Evolutionary conservation across 37 sponge, comb jelly and placozoan genomes (phyloP), one percentile per base, ranked within the genome.

Genomic region (Halichondria panicea): DNA sequence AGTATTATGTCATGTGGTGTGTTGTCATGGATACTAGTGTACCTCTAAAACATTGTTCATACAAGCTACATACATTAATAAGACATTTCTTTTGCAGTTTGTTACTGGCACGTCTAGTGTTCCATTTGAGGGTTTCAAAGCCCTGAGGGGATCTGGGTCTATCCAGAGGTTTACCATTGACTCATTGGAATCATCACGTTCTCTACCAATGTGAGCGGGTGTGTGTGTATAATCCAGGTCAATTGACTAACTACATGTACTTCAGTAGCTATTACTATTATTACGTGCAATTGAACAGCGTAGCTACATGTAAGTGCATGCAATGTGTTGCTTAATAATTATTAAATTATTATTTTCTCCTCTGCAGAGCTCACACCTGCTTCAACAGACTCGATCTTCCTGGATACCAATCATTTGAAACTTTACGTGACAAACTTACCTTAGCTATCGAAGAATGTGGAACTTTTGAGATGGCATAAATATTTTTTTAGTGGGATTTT

Each of bases 91-190:
- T 50, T 24, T 76, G 36, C 78, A 95, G 90, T 95, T 95, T 86
- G 87, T 88, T 25, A 92, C 90, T 7, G 96, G 96, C 19, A 92
- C 96, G 0, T 92, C 94, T 7, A 92, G 94, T 56, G 78, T 95
- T 37, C 96, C 96, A 0, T 89, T 87, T 72, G 94, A 91, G 59
- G 95, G 96, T 1, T 95, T 95, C 82, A 81, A 70, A 35, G 96
- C 90, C 31, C 81, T 95, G 37, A 64, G 79, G 13, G 84, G 70
- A 52, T 81, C 65, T 74, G 82, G 31, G 79, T 43, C 48, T 2
- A 32, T 72, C 13, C 79, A 85, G 61, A 74, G 64, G 88, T 94
- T 94, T 50, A 82, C 78, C 58, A 92, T 92, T 52, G 93, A 92
- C 24, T 13, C 34, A 0, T 66, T 59, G 68, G 69, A 79, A 34